A percentile compares a stretch with the other conserved stretches of the same genome.
Evolutionary conservation across 2,888 invertebrate species (phyloP).

Genomic region (Drosophila infuscata): DNA sequence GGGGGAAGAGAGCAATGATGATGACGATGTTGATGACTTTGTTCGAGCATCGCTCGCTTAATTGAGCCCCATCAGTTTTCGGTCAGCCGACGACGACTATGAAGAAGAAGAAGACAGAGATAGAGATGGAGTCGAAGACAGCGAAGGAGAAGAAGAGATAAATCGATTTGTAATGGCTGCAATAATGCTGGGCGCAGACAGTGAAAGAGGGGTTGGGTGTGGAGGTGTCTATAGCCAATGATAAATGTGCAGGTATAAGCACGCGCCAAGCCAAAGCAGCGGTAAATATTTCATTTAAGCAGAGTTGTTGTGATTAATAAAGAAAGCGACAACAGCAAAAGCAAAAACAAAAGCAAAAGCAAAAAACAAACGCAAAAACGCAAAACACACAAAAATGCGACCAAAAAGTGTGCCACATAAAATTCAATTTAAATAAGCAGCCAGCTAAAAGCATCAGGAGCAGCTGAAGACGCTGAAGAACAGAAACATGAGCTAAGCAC

Average conservation of each 20-base stretch:
- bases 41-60: constrained; percentile 48
- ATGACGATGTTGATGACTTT: constrained; percentile 49
- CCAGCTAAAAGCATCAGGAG: constrained; percentile 18
- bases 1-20: constrained; percentile 25
- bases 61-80: constrained; percentile 68
- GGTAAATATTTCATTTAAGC: constrained; percentile 40
- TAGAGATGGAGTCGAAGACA: background rate
- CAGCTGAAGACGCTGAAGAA: background rate
- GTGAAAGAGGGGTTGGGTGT: background rate
- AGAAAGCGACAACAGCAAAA: constrained; percentile 32
- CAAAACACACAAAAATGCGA: constrained; percentile 2
- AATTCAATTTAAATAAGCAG: constrained; percentile 78
- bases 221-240: constrained; percentile 38
- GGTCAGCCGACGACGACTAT: constrained; percentile 37
- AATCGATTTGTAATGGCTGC: constrained; percentile 83
- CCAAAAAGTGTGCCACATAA: constrained; percentile 55
- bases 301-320: constrained; percentile 62
- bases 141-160: constrained; percentile 62
- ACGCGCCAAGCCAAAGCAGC: constrained; percentile 25
- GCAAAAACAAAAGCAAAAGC: background rate
- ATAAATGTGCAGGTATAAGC: constrained; percentile 71
- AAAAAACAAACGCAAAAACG: background rate
- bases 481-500: constrained; percentile 9
- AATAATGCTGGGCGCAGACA: constrained; percentile 22
- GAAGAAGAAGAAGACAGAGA: background rate